These are phyloP conservation scores for Meloe dianella DNA, from an alignment of 2,888 invertebrate species.

Conservation along the genomic window DNA sequence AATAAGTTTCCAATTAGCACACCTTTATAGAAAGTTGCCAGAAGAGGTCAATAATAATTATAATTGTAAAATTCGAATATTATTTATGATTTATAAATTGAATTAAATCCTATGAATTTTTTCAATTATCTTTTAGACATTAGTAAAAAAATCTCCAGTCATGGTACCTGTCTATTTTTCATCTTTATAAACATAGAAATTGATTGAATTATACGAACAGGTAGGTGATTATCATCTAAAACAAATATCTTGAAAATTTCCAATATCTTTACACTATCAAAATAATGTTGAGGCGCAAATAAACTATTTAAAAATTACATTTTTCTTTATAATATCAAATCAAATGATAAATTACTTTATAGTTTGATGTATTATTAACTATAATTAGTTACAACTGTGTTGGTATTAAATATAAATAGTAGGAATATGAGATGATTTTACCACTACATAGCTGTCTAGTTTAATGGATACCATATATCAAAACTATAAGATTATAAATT, in stretches of 20 bases:
- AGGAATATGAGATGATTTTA: constrained; percentile 19
- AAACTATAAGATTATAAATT: constrained; percentile 13
- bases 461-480: constrained; percentile 31
- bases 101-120: not conserved
- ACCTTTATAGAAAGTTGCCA: constrained; percentile 7
- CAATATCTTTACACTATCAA: not conserved
- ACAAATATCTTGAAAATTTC: constrained; percentile 15
- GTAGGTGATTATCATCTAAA: constrained; percentile 26
- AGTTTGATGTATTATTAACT: constrained; percentile 32
- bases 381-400: constrained; percentile 32
- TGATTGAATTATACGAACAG: constrained; percentile 29
- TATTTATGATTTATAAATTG: not conserved
- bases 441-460: constrained; percentile 21
- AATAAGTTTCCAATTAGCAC: not conserved
- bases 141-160: constrained; percentile 27
- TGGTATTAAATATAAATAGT: constrained; percentile 23
- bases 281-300: not conserved
- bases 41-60: not conserved
- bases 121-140: constrained; percentile 4
- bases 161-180: constrained; percentile 35
- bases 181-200: constrained; percentile 26
- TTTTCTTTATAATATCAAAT: not conserved
- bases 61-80: not conserved
- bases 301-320: too few species aligned
- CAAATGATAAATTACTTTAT: constrained; percentile 31